Conservation (phyloP, 2,113 vertebrate genomes). For the Clarias batrachus region DNA sequence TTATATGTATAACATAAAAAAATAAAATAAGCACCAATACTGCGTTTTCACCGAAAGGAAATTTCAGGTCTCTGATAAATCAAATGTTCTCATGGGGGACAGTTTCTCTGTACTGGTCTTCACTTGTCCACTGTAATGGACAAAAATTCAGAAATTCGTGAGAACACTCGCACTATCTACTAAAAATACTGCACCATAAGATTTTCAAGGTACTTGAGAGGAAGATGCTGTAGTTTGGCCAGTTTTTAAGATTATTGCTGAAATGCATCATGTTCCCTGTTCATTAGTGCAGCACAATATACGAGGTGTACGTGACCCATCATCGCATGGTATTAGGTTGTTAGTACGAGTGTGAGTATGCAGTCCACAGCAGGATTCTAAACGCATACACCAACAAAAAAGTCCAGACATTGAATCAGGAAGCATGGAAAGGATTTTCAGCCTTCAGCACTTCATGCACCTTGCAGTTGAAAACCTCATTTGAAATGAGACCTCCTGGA, state of each 20-base stretch:
- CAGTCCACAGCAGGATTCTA: neutral
- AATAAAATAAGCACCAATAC: no score
- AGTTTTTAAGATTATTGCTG: neutral
- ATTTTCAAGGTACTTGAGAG: neutral
- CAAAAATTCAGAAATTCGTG: no score
- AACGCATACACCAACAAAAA: neutral
- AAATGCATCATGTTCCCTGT: neutral
- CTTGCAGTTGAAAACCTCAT: neutral
- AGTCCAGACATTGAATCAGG: neutral
- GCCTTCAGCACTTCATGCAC: neutral
- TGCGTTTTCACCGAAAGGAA: no score
- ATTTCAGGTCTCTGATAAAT: no score
- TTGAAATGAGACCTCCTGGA: neutral
- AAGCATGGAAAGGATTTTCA: neutral
- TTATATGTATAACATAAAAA: no score
- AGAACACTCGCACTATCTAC: neutral
- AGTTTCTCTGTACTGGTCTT: no score
- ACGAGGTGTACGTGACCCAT: neutral
- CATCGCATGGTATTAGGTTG: neutral
- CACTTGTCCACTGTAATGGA: no score
- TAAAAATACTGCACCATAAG: neutral
- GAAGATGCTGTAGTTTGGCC: neutral
- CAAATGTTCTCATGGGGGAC: no score
- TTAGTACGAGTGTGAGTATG: neutral
- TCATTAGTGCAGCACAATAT: neutral